Conservation (phyloP, 2,113 vertebrate species). For the Dolichotis patagonum region DNA sequence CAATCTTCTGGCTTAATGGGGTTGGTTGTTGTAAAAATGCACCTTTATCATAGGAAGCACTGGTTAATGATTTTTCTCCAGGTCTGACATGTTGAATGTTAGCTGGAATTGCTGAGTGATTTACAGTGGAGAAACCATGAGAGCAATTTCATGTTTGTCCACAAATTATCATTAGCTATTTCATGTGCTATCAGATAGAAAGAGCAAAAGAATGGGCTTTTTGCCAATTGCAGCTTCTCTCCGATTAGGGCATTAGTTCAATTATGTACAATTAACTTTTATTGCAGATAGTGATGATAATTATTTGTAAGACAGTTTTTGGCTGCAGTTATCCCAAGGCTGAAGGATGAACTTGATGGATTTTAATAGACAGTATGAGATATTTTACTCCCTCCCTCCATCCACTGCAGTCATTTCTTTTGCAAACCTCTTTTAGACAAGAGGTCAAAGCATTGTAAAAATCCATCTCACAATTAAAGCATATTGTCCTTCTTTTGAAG, state of each 20-base stretch:
- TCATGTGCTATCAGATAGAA: slow-evolving; percentile 83
- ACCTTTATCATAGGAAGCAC: slow-evolving; percentile 74
- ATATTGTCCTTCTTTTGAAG: slow-evolving; percentile 76
- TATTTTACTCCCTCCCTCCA: slow-evolving; percentile 65
- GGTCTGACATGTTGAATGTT: slow-evolving; percentile 74
- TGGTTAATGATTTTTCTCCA: slow-evolving; percentile 79
- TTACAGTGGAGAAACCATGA: slow-evolving; percentile 75
- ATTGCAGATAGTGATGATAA: slow-evolving; percentile 89
- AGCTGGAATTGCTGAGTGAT: slow-evolving; percentile 76
- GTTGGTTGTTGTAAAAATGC: slow-evolving; percentile 65
- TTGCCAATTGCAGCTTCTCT: slow-evolving; percentile 86
- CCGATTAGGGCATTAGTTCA: slow-evolving; percentile 88
- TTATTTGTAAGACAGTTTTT: slow-evolving; percentile 88
- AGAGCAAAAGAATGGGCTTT: slow-evolving; percentile 82
- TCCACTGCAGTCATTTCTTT: slow-evolving; percentile 70
- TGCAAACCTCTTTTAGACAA: slow-evolving; percentile 81
- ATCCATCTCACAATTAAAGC: slow-evolving; percentile 83
- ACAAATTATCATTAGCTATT: slow-evolving; percentile 84
- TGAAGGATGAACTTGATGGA: slow-evolving; percentile 86
- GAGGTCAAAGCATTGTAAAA: slow-evolving; percentile 85
- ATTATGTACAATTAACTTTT: slow-evolving; percentile 90
- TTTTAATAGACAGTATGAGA: slow-evolving; percentile 86
- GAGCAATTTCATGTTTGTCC: slow-evolving; percentile 85
- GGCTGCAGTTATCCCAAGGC: slow-evolving; percentile 84
- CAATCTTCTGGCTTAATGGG: neutral